Conservation (phyloP, 2,888 invertebrate genomes). For the Oscheius sp. region DNA sequence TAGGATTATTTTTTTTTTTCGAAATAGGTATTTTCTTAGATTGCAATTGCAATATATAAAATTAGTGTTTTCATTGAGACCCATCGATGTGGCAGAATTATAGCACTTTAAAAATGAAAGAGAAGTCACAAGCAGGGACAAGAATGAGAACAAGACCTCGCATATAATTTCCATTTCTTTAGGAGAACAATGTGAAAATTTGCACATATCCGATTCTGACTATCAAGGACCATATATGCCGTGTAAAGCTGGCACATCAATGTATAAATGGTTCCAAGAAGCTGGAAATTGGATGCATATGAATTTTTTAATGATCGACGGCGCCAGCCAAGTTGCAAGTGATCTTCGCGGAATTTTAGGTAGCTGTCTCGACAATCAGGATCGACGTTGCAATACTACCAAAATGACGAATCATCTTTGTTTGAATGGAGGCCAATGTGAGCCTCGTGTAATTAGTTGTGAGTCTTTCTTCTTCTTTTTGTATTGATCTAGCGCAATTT, state of each 20-base stretch:
- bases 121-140: no score
- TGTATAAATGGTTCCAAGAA: not conserved
- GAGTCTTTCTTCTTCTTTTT: not conserved
- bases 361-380: not conserved
- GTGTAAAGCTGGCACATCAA: not conserved
- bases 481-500: no score
- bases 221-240: constrained; percentile 5
- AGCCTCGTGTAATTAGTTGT: constrained; percentile 26
- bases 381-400: not conserved
- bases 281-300: not conserved
- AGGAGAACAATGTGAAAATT: constrained; percentile 35
- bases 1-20: no score
- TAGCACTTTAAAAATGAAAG: no score
- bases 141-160: no score
- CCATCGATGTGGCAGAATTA: no score
- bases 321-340: not conserved
- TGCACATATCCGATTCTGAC: constrained; percentile 14
- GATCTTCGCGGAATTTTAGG: not conserved
- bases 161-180: constrained; percentile 11
- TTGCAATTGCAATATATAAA: no score
- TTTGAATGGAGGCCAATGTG: constrained; percentile 16
- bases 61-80: no score
- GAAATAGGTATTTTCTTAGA: no score
- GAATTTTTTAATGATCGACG: not conserved
- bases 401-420: constrained; percentile 5